These are phyloP conservation scores for Xenentodon cancila DNA, from an alignment of 2,797 vertebrate species.

Conservation along the genomic window DNA sequence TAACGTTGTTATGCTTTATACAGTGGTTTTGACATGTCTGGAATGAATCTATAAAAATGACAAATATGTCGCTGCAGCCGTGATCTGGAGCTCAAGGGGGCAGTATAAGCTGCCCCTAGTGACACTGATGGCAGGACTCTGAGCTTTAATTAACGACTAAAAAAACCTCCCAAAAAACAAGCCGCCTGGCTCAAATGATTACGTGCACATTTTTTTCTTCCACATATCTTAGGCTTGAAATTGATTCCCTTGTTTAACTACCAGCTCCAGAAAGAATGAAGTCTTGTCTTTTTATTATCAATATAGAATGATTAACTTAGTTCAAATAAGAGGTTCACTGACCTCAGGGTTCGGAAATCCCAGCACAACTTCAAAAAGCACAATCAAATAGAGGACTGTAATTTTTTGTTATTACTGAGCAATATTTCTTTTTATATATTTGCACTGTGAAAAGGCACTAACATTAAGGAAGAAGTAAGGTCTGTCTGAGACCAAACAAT, in stretches of 20 bases:
- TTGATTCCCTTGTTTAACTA: slow-evolving; percentile 1
- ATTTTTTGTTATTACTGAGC: not conserved
- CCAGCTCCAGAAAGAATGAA: slow-evolving; percentile 9
- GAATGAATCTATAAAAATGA: too few species aligned
- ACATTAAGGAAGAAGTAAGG: too few species aligned
- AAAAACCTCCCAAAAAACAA: too few species aligned
- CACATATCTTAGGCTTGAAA: not conserved
- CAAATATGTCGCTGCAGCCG: slow-evolving; percentile 26
- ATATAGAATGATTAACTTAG: slow-evolving; percentile 55
- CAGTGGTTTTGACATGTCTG: too few species aligned
- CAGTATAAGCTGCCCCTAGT: slow-evolving; percentile 27
- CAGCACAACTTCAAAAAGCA: slow-evolving; percentile 17
- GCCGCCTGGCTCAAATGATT: too few species aligned
- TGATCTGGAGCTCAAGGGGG: slow-evolving; percentile 59
- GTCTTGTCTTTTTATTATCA: slow-evolving; percentile 29
- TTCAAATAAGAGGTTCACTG: slow-evolving; percentile 41
- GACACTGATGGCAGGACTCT: not conserved
- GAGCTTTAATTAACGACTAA: not conserved
- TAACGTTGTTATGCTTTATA: too few species aligned
- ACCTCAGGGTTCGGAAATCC: slow-evolving; percentile 26
- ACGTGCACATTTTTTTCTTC: not conserved
- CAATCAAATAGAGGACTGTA: not conserved
- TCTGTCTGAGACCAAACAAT: not conserved
- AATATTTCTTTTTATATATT: not conserved
- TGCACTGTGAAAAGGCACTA: not conserved